Base-by-base conservation (phyloP, 2,113 vertebrate genomes). In the Pristiophorus japonicus region DNA sequence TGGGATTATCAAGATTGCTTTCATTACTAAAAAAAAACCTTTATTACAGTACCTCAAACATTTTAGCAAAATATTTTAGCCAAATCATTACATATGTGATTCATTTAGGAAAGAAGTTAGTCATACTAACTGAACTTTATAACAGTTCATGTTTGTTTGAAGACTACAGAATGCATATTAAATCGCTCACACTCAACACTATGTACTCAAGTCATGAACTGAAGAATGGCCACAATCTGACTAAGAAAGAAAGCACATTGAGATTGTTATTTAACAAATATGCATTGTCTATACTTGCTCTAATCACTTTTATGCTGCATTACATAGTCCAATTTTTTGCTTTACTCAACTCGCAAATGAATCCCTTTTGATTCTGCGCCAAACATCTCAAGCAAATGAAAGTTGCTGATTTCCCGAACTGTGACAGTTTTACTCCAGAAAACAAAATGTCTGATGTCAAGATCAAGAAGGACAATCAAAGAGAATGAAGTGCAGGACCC, bases 391-490 rank as follows among this genome's bases (percentile, higher is more conserved):
- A 94, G 66, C 45, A 94, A 67, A 94, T 94, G 45, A 94, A 70
- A 27, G 38, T 73, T 67, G 27, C 66, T 70, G 93, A 94, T 73
- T 94, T 67, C 42, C 24, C 45, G 47, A 27, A 47, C 66, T 94
- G 65, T 51, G 66, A 73, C 22, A 94, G 65, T 51, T 73, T 70
- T 51, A 30, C 22, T 73, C 93, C 93, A 70, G 45, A 70, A 70
- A 70, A 59, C 22, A 12, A 96, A 97, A 96, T 97, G 97, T 97
- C 97, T 97, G 97, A 97, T 97, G 97, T 97, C 97, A 98, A 98
- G 97, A 98, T 98, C 98, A 98, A 98, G 98, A 97, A 97, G 97
- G 96, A 97, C 97, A 97, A 97, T 97, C 96, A 97, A 97, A 96
- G 97, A 5, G 97, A 97, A 98, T 97, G 97, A 96, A 98, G 97